These are phyloP conservation scores for Platorchestia sp. DNA, from an alignment of 1,140 invertebrate species.

Conservation along the genomic window DNA sequence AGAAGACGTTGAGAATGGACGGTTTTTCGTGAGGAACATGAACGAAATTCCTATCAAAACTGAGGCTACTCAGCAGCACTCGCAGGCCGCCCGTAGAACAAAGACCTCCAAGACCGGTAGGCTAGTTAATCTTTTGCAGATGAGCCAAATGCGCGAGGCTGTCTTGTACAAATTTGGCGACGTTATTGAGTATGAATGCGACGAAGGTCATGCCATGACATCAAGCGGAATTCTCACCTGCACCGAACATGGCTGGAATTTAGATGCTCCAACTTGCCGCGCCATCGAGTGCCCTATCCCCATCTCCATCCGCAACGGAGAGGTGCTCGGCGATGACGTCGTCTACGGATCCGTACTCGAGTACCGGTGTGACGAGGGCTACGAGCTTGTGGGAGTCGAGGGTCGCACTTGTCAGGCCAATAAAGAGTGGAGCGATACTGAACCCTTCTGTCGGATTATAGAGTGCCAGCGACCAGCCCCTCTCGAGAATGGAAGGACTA, in stretches of 20 bases:
- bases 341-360: constrained; percentile 59
- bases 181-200: constrained; percentile 70
- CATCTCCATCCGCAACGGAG: constrained; percentile 63
- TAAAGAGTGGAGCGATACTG: constrained; percentile 70
- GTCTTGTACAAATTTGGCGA: constrained; percentile 61
- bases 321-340: constrained; percentile 60
- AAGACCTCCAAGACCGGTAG: constrained; percentile 56
- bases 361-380: constrained; percentile 70
- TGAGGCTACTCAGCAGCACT: constrained; percentile 51
- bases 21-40: constrained; percentile 62
- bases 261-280: constrained; percentile 64
- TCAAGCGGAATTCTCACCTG: constrained; percentile 68
- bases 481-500: constrained; percentile 69
- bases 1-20: constrained; percentile 60
- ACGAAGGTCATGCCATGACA: constrained; percentile 69
- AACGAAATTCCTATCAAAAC: constrained; percentile 62
- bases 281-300: constrained; percentile 65
- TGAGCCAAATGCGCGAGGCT: constrained; percentile 41
- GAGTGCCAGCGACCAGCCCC: constrained; percentile 67
- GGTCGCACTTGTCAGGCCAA: constrained; percentile 69
- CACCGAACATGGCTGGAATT: constrained; percentile 68
- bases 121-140: constrained; percentile 59
- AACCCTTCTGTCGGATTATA: constrained; percentile 68
- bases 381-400: constrained; percentile 68
- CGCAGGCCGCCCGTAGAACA: constrained; percentile 49